Conservation (phyloP, 2,113 vertebrate species). For the Oryzias melastigma region DNA sequence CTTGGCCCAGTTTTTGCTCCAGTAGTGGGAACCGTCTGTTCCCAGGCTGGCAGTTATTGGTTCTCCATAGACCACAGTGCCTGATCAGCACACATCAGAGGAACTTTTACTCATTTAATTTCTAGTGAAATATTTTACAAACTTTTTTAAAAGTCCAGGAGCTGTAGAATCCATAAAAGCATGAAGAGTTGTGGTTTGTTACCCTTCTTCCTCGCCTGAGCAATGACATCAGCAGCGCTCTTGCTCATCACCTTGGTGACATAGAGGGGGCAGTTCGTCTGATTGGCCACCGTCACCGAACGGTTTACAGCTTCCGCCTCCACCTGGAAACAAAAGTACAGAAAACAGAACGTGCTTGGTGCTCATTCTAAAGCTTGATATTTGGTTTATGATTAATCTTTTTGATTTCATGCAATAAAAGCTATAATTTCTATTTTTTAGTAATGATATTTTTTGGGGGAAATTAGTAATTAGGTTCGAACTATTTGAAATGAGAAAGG, state of each 20-base stretch:
- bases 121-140: no score
- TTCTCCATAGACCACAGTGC: slow-evolving; percentile 95
- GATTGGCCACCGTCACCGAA: slow-evolving; percentile 95
- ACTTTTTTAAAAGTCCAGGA: no score
- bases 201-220: slow-evolving; percentile 98
- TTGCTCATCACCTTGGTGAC: slow-evolving; percentile 99
- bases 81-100: slow-evolving; percentile 57
- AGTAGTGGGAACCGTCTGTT: slow-evolving; percentile 96
- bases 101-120: no score
- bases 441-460: no score
- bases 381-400: no score
- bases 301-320: slow-evolving; percentile 97
- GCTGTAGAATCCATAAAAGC: no score
- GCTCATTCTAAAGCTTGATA: not conserved
- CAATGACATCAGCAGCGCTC: slow-evolving; percentile 95
- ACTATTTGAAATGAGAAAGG: no score
- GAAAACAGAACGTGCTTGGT: no score
- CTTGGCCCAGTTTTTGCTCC: slow-evolving; percentile 99
- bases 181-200: slow-evolving; percentile 24
- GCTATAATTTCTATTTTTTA: no score
- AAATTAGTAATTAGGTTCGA: no score
- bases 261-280: slow-evolving; percentile 99
- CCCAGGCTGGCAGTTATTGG: slow-evolving; percentile 95
- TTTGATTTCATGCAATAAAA: no score
- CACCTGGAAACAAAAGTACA: slow-evolving; percentile 76